Percentiles rank a stretch among this genome's conserved stretches.
Evolutionary conservation across 2,888 invertebrate genomes (phyloP).

Genomic region (Congeria kusceri): DNA sequence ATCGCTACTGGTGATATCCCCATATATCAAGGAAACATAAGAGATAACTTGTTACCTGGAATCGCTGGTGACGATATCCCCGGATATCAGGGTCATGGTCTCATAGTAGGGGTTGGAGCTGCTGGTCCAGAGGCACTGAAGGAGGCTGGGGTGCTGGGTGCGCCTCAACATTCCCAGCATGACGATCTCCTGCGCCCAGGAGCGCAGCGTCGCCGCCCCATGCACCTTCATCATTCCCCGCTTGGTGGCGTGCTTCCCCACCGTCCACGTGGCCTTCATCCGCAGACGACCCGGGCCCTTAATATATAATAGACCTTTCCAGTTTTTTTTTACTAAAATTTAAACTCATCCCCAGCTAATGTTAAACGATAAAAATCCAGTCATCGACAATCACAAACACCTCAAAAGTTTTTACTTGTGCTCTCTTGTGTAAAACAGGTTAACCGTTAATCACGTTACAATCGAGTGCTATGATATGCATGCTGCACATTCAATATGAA

Average conservation of each 20-base stretch:
- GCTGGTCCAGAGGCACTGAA: conserved; percentile 81
- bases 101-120: conserved; percentile 81
- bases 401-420: too few species aligned
- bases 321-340: too few species aligned
- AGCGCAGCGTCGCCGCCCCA: conserved; percentile 74
- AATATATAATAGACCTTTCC: too few species aligned
- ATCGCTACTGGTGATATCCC: too few species aligned
- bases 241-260: conserved; percentile 68
- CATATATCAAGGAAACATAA: too few species aligned
- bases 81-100: conserved; percentile 80
- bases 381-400: too few species aligned
- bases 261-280: conserved; percentile 76
- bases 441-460: too few species aligned
- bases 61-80: conserved; percentile 78
- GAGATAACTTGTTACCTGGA: conserved; percentile 80
- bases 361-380: too few species aligned
- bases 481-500: too few species aligned
- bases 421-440: too few species aligned
- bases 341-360: too few species aligned
- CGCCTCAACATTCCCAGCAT: conserved; percentile 79
- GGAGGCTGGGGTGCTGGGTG: conserved; percentile 75
- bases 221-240: conserved; percentile 80
- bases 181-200: conserved; percentile 83
- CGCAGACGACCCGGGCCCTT: conserved; percentile 78
- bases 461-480: too few species aligned